A percentile compares a stretch with the other conserved stretches of the same genome.
Evolutionary conservation across 2,113 vertebrate species (phyloP).

Genomic region (Sisor rabdophorus): DNA sequence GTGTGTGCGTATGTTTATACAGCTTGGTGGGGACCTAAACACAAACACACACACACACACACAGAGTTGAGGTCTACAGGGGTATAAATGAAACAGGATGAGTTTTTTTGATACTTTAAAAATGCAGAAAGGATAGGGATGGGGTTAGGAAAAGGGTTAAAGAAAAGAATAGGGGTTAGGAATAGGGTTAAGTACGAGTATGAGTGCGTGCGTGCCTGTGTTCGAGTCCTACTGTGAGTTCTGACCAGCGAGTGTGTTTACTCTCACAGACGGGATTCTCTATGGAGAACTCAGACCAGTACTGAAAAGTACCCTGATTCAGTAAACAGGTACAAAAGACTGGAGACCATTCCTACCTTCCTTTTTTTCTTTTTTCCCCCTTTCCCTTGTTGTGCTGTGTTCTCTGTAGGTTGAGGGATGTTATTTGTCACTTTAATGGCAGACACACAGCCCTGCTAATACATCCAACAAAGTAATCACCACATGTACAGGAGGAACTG

Average conservation of each 20-base stretch:
- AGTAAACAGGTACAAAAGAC: constrained; percentile 82
- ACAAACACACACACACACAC: no score
- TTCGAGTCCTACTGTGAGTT: background rate
- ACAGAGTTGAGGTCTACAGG: no score
- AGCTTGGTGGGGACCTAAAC: no score
- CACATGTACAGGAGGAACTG: constrained; percentile 35
- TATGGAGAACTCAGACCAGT: constrained; percentile 86
- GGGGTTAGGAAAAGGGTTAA: no score
- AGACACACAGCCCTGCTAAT: constrained; percentile 26
- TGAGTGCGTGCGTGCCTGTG: no score
- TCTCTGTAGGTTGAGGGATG: constrained; percentile 15
- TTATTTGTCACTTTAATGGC: constrained; percentile 44
- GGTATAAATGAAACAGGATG: no score
- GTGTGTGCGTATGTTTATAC: no score
- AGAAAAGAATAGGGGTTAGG: no score
- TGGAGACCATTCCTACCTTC: constrained; percentile 57
- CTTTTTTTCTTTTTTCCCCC: constrained; percentile 44
- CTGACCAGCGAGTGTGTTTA: constrained; percentile 76
- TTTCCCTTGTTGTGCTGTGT: constrained; percentile 59
- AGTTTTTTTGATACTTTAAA: no score
- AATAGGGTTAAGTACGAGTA: no score
- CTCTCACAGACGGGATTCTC: constrained; percentile 86
- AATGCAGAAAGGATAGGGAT: no score
- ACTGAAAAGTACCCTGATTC: constrained; percentile 83
- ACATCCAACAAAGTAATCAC: constrained; percentile 70